Evolutionary conservation across 1,140 invertebrate genomes (phyloP).

Genomic region (Zaprionus taronus): DNA sequence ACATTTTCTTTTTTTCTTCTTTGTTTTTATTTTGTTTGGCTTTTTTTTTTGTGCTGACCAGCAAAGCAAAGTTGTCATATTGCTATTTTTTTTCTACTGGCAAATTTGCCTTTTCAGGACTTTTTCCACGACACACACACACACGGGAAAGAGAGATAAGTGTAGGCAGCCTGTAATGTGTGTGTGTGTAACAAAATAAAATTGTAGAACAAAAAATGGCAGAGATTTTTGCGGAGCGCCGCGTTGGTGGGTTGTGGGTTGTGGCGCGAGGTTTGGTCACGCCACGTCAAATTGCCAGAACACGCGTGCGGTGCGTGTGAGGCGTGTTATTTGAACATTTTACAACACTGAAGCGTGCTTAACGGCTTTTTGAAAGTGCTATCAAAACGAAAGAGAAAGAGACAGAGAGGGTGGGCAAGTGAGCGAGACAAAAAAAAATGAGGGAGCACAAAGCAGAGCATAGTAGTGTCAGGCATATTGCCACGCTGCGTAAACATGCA

Average conservation of each 20-base stretch:
- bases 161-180: conserved; percentile 38
- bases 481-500: conserved; percentile 43
- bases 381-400: conserved; percentile 37
- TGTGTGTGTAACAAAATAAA: conserved; percentile 25
- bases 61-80: conserved; percentile 55
- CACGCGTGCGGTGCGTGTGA: conserved; percentile 60
- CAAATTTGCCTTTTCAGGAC: conserved; percentile 66
- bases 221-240: conserved; percentile 39
- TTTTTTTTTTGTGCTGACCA: conserved; percentile 52
- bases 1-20: conserved; percentile 26
- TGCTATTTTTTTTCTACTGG: conserved; percentile 61
- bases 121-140: conserved; percentile 67
- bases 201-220: conserved; percentile 38
- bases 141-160: conserved; percentile 57
- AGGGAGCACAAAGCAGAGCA: neutral
- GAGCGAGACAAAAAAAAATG: conserved; percentile 5
- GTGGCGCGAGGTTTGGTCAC: conserved; percentile 57
- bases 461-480: conserved; percentile 42
- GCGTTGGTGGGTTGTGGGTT: no score
- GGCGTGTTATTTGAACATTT: conserved; percentile 71
- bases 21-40: conserved; percentile 35
- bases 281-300: conserved; percentile 70
- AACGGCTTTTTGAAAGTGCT: conserved; percentile 74
- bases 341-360: conserved; percentile 75
- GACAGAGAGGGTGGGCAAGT: neutral